Base-by-base conservation (phyloP, 2,797 vertebrate species). In the Coendou prehensilis region DNA sequence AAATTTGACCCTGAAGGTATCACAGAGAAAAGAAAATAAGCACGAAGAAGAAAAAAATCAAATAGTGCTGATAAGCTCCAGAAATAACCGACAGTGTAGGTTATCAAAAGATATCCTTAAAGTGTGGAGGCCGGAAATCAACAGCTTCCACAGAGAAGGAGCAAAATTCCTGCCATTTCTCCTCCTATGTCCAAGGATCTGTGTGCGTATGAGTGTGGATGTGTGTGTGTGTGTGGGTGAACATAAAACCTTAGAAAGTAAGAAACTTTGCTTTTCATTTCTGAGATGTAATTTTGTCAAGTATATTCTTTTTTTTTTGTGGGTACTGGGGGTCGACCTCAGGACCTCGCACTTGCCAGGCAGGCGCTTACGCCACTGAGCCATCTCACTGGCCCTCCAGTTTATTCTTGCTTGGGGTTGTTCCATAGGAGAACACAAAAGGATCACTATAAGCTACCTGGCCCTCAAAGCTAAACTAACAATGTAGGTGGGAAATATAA, bases 241-340 rank as follows among this genome's bases (percentile, higher is more conserved):
- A 45, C 5, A 2, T 37, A 18, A 45, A 37, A 86, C 80, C 56
- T 45, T 20, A 87, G 61, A 52, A 79, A 63, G 17, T 2, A 69
- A 64, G n/a, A 52, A 41, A 47, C 17, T 84, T 81, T 57, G 45
- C 1, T 88, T 89, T 92, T 82, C 57, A 92, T 57, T 93, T 69
- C 54, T 37, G 76, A 75, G 78, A 67, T 37, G 2, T 3, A 41
- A 56, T 69, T 93, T 59, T 61, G 37, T 59, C 78, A 56, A 63
- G 45, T 33, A 64, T 22, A 75, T 79, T 57, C 76, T 92, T 8
- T 41, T 41, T 41, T 41, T 41, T 41, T 41, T 41, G 37, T 41
- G 37, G 37, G 37, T 41, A 41, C 37, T 41, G 37, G 37, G 37
- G 37, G 37, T 41, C 37, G 37, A 41, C 37, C 37, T 41, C 37